Conservation (phyloP, 2,888 invertebrate species). For the Choristoneura rosaceana region DNA sequence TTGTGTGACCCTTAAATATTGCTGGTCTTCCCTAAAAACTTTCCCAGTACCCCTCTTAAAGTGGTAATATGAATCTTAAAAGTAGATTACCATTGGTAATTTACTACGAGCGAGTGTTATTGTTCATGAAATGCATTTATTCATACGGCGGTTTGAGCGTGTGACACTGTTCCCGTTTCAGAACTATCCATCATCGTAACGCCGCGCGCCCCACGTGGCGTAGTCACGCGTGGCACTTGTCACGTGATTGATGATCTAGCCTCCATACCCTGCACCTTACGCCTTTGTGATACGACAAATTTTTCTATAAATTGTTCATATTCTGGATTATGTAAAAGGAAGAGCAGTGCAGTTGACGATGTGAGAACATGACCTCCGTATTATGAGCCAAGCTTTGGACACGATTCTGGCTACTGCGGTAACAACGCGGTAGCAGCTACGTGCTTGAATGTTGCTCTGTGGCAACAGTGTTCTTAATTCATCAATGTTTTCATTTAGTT, state of each 20-base stretch:
- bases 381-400: slow-evolving; percentile 37
- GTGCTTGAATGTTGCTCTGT: slow-evolving; percentile 17
- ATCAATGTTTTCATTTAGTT: slow-evolving; percentile 4
- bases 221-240: slow-evolving; percentile 51
- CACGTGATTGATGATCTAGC: slow-evolving; percentile 46
- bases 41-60: background rate
- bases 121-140: slow-evolving; percentile 18
- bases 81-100: slow-evolving; percentile 1
- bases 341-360: slow-evolving; percentile 41
- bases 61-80: background rate
- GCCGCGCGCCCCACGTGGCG: slow-evolving; percentile 45
- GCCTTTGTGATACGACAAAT: slow-evolving; percentile 12
- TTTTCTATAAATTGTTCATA: slow-evolving; percentile 17
- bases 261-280: slow-evolving; percentile 33
- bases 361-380: slow-evolving; percentile 47
- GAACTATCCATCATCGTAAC: slow-evolving; percentile 53
- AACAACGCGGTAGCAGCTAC: slow-evolving; percentile 26
- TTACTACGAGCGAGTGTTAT: slow-evolving; percentile 4
- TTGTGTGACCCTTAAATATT: too few relatives aligned
- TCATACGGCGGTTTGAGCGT: slow-evolving; percentile 21
- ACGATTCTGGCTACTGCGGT: slow-evolving; percentile 40
- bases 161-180: slow-evolving; percentile 45
- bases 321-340: slow-evolving; percentile 38
- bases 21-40: background rate
- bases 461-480: background rate